Base-by-base conservation (phyloP, 2,797 vertebrate genomes). In the Natrix natrix region DNA sequence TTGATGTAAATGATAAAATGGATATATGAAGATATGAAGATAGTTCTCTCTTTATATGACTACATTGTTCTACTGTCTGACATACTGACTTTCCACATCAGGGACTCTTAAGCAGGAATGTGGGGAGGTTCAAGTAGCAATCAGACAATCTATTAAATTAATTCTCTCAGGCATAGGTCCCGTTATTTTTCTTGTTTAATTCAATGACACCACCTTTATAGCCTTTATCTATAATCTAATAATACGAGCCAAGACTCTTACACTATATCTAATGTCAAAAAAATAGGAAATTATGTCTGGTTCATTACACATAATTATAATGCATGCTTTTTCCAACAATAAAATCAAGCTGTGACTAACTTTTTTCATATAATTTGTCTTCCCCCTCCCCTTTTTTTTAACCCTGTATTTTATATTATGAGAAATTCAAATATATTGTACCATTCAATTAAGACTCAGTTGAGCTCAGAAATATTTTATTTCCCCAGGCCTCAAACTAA, bases 291-390 rank as follows among this genome's bases (percentile, higher is more conserved):
- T 94, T 95, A 91, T 93, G 97, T 96, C 95, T 95, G 96, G 94
- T 95, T 97, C 96, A 28, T 94, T 94, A 95, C 90, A 91, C 94
- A 94, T 96, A 95, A 97, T 96, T 97, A 96, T 94, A 96, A 95
- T 91, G 94, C 86, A 90, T 83, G 0, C 96, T 96, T 96, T 95
- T 96, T 96, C 95, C 95, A 97, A 94, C 92, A 94, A 93, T 93
- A 95, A 96, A 95, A 96, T 96, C 96, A 95, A 93, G 94, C 94
- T 97, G 95, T 95, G 88, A 97, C 94, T 94, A 93, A 88, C 95
- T 97, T 96, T 95, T 94, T 94, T 96, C 92, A 89, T 86, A 91
- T 87, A 78, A 90, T 66, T 90, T 74, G 90, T 0, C n/a, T 1
- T 91, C 24, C 95, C 95, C 13, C 96, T 95, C 94, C 3, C 5